Base-by-base conservation (phyloP, 1,140 invertebrate genomes). In the Doryteuthis pealeii region DNA sequence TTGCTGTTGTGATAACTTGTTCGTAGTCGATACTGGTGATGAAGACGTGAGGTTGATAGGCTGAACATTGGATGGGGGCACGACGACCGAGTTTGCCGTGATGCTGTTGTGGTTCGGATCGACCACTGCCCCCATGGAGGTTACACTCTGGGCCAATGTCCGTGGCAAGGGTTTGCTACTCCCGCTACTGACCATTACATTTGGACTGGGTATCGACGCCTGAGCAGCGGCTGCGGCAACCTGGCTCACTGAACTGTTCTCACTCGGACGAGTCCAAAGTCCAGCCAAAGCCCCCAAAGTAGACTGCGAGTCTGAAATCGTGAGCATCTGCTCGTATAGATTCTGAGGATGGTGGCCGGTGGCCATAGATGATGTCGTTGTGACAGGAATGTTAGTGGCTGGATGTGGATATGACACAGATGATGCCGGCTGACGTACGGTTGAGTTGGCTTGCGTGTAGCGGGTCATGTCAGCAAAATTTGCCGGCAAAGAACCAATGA, bases 41-140 rank as follows among this genome's bases (percentile, higher is more conserved):
- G 72, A 26, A 28, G 68, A 49, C 28, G 69, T 54, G 69, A 74
- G 65, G 62, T 74, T 62, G 28, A 62, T 62, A 28, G 54, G 54
- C 26, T 62, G 54, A 22, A 62, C 54, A 22, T 18, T 62, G 6
- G 54, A 62, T 6, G 54, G 22, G 6, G 18, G 54, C 54, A 62
- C 22, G 5, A 22, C 45, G 12, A 49, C 26, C 10, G 54, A 62
- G 54, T 62, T 62, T 22, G 54, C 54, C 26, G 54, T 14, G 10
- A 62, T 62, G 18, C 54, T 62, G 54, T 62, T 62, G 26, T 62
- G 54, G 18, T 62, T 62, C 5, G 54, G 26, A 62, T 5, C 54
- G 18, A 22, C 26, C 26, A 18, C 54, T 62, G 54, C 54, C 18
- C 22, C 54, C 6, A 28, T 28, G 6, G 54, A 22, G 5, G 54